Conservation (phyloP, 2,797 vertebrate genomes). For the Poliocrania exsul region DNA sequence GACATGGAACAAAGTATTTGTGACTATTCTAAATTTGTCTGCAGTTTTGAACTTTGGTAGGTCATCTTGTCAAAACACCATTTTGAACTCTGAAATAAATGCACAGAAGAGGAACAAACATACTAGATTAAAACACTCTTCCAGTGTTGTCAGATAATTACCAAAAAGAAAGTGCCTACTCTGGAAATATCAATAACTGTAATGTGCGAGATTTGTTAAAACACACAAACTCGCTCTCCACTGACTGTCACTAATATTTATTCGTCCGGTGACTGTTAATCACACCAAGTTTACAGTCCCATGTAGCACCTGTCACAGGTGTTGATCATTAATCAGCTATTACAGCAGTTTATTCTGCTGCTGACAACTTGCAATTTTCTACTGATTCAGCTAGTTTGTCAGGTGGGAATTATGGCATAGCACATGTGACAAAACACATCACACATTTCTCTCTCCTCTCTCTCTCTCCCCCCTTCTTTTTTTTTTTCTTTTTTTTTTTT, state of each 20-base stretch:
- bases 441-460: constrained; percentile 76
- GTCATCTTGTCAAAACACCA: constrained; percentile 74
- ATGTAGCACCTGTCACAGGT: constrained; percentile 96
- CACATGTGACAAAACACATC: constrained; percentile 99
- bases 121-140: constrained; percentile 43
- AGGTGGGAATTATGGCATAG: constrained; percentile 98
- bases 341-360: constrained; percentile 95
- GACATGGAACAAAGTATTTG: constrained; percentile 33
- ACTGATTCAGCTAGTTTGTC: constrained; percentile 96
- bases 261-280: constrained; percentile 84
- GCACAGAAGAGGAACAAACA: constrained; percentile 63
- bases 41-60: constrained; percentile 32
- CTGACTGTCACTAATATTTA: constrained; percentile 85
- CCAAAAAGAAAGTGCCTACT: constrained; percentile 65
- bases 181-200: constrained; percentile 82
- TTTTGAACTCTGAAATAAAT: constrained; percentile 62
- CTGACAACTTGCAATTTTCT: constrained; percentile 99
- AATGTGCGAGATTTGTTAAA: constrained; percentile 79
- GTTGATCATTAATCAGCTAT: constrained; percentile 99
- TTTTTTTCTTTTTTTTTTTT: constrained; percentile 25
- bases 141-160: constrained; percentile 69
- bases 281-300: constrained; percentile 83
- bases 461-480: constrained; percentile 11
- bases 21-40: constrained; percentile 19
- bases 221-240: constrained; percentile 78